Evolutionary conservation across 2,888 invertebrate species (phyloP).

Genomic region (Harpalus rufipes): DNA sequence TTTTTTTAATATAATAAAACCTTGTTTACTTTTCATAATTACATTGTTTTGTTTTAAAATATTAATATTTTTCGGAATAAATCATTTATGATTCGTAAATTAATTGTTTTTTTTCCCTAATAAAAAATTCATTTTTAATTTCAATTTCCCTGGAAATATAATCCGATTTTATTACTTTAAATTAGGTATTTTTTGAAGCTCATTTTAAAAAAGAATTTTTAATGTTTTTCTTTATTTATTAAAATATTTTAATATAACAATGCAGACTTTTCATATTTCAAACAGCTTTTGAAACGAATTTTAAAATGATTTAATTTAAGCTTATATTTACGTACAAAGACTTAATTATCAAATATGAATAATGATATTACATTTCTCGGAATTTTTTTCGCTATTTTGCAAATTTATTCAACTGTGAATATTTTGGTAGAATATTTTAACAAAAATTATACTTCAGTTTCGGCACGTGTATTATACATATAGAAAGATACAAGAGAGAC

Average conservation of each 20-base stretch:
- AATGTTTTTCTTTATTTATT: not conserved
- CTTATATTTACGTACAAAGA: no score
- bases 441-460: no score
- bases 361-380: no score
- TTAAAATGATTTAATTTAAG: not conserved
- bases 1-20: no score
- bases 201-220: not conserved
- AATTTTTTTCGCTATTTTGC: no score
- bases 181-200: not conserved
- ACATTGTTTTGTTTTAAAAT: not conserved
- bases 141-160: not conserved
- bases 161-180: conserved; percentile 1
- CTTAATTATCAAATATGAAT: no score
- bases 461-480: no score
- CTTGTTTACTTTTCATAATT: not conserved
- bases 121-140: conserved; percentile 8
- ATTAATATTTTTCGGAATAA: not conserved
- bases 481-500: no score
- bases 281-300: not conserved
- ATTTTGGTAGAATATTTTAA: no score
- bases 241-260: not conserved
- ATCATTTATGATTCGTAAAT: not conserved
- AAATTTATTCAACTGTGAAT: no score
- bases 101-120: conserved; percentile 2
- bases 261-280: not conserved